A percentile compares a stretch with the other conserved stretches of the same genome.
Conservation (phyloP, 1,140 invertebrate species). For the Archivesica marissinica region DNA sequence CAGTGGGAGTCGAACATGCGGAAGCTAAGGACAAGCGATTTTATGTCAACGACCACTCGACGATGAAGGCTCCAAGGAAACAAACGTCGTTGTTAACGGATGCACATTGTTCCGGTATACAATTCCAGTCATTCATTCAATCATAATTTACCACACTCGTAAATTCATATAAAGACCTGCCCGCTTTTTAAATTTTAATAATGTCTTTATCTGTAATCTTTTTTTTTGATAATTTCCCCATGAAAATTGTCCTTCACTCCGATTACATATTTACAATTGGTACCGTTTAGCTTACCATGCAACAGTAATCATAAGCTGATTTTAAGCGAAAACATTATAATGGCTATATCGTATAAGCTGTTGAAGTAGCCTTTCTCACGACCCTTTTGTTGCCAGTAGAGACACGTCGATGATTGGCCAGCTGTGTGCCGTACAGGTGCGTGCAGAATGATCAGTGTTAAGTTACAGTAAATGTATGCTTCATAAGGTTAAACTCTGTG, state of each 20-base stretch:
- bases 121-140: neutral
- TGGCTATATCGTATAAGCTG: constrained; percentile 34
- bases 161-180: neutral
- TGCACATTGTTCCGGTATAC: neutral
- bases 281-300: constrained; percentile 19
- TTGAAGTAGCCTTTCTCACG: constrained; percentile 36
- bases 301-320: constrained; percentile 49
- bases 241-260: constrained; percentile 27
- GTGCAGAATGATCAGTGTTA: no score
- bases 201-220: constrained; percentile 14
- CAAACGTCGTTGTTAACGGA: neutral
- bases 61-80: no score
- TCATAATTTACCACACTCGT: neutral
- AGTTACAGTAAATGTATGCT: no score
- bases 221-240: constrained; percentile 52
- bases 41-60: no score
- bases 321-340: constrained; percentile 51
- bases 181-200: neutral
- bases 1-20: no score
- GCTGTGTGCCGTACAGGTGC: constrained; percentile 12
- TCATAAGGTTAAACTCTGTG: no score
- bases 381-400: neutral
- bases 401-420: neutral
- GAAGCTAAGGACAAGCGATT: no score
- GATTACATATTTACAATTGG: constrained; percentile 15